Percentiles rank a stretch among this genome's conserved stretches.
Evolutionary conservation across 2,113 vertebrate species (phyloP).

Genomic region (Phyllostomus hastatus): DNA sequence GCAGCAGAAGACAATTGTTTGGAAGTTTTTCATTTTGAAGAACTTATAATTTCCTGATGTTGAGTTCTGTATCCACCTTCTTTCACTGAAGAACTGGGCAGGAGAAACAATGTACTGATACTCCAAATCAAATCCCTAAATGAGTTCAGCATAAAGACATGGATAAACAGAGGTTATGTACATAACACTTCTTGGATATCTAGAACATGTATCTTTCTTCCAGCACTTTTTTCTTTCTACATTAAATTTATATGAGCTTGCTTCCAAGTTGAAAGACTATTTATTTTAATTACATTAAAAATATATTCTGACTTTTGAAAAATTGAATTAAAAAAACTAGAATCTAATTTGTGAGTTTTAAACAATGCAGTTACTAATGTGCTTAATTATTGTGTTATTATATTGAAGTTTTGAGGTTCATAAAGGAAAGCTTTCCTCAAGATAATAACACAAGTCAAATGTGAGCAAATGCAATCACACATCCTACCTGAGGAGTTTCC

Average conservation of each 20-base stretch:
- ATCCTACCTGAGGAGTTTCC: neutral
- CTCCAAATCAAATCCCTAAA: neutral
- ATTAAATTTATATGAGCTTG: neutral
- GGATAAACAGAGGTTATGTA: neutral
- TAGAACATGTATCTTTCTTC: neutral
- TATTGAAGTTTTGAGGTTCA: neutral
- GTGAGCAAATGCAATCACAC: neutral
- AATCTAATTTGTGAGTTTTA: conserved; percentile 17
- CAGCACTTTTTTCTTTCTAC: neutral
- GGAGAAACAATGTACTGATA: neutral
- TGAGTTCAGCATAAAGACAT: neutral
- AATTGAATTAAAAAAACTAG: neutral
- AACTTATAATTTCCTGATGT: neutral
- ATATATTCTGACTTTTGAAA: neutral
- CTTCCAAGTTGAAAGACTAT: neutral
- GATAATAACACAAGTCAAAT: neutral
- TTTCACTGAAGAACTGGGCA: neutral
- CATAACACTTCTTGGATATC: neutral
- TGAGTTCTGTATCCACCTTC: neutral
- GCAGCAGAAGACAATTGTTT: neutral
- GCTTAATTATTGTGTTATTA: conserved; percentile 25
- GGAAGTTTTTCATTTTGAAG: neutral
- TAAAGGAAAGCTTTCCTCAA: neutral
- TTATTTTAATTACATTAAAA: conserved; percentile 27
- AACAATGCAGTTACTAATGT: neutral